These are phyloP conservation scores for Allygus modestus DNA, from an alignment of 2,888 invertebrate species.

Conservation along the genomic window DNA sequence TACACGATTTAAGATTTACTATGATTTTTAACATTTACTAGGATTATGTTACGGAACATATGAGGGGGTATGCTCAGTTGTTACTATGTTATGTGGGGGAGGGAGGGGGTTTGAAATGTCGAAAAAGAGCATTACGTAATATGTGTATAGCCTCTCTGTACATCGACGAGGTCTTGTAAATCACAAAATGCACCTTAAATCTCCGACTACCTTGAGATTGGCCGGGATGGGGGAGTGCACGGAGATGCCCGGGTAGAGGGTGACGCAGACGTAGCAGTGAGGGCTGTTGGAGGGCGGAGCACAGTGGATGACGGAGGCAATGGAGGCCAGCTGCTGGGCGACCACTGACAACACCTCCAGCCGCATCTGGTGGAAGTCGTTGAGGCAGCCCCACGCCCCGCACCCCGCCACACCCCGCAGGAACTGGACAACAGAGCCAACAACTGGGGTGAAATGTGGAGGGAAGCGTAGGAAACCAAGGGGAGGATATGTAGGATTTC, in stretches of 20 bases:
- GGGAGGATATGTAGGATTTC: not conserved
- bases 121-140: no score
- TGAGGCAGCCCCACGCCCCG: conserved; percentile 94
- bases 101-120: no score
- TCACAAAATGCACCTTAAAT: no score
- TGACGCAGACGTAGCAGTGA: conserved; percentile 88
- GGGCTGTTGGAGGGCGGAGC: conserved; percentile 85
- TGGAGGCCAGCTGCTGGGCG: conserved; percentile 90
- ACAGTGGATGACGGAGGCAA: conserved; percentile 85
- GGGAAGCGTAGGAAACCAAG: no score
- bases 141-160: no score
- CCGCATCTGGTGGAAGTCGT: conserved; percentile 92
- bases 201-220: conserved; percentile 87
- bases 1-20: no score
- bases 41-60: no score
- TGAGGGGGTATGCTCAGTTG: no score
- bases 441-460: no score
- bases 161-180: no score
- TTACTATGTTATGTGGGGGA: no score
- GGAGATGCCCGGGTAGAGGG: conserved; percentile 89
- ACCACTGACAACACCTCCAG: conserved; percentile 91
- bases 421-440: conserved; percentile 65
- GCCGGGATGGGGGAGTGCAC: conserved; percentile 90
- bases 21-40: no score
- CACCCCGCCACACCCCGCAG: conserved; percentile 84